These are phyloP conservation scores for Sesamia inferens DNA, from an alignment of 2,888 invertebrate species.

Conservation along the genomic window DNA sequence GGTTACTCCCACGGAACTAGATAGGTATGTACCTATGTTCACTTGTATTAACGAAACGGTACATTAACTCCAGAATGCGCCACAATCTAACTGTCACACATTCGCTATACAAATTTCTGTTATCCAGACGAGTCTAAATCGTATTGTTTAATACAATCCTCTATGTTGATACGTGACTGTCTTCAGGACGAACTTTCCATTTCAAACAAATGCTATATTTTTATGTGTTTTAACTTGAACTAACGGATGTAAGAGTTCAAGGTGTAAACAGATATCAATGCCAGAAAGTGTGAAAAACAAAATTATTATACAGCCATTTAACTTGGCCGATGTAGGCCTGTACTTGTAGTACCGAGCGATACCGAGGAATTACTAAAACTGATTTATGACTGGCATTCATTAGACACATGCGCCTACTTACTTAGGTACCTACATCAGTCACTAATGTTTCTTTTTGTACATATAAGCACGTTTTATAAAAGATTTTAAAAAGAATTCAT, in stretches of 20 bases:
- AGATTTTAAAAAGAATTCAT: constrained; percentile 6
- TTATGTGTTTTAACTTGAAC: too few relatives aligned
- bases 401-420: constrained; percentile 27
- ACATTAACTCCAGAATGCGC: constrained; percentile 18
- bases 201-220: constrained; percentile 40
- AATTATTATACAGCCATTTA: neutral
- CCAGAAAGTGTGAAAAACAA: constrained; percentile 2
- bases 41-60: constrained; percentile 25
- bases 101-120: neutral
- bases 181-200: constrained; percentile 45
- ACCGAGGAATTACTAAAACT: constrained; percentile 12
- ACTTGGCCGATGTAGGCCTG: neutral
- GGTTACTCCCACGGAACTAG: constrained; percentile 26
- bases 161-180: constrained; percentile 29
- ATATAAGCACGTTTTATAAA: neutral
- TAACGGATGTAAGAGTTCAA: constrained; percentile 19
- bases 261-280: constrained; percentile 32
- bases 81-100: neutral
- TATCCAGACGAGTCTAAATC: constrained; percentile 26
- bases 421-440: constrained; percentile 3
- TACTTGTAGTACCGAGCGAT: neutral
- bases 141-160: constrained; percentile 35
- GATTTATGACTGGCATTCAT: constrained; percentile 30
- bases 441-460: neutral
- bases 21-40: constrained; percentile 23